phyloP scores from a whole-genome alignment of 2,113 vertebrate genomes.

The Pionites leucogaster region DNA sequence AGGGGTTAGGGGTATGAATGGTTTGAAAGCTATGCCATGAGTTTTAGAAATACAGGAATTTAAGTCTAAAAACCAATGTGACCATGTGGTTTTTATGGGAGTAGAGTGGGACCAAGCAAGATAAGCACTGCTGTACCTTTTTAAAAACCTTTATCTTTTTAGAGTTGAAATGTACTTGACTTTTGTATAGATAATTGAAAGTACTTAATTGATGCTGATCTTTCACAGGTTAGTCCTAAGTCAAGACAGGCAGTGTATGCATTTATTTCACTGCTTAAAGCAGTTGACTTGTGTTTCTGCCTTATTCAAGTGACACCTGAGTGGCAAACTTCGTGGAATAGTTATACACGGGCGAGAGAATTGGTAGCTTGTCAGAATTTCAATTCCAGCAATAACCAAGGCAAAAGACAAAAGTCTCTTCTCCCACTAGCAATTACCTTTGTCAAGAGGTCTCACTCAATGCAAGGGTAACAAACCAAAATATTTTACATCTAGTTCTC shows the following conservation, averaged over 20 bases:
- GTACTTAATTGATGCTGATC: neutral
- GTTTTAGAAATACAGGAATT: neutral
- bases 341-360: neutral
- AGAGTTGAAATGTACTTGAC: neutral
- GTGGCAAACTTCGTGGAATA: neutral
- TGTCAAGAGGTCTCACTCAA: neutral
- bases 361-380: neutral
- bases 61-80: neutral
- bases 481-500: neutral
- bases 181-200: neutral
- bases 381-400: neutral
- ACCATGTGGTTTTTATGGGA: neutral
- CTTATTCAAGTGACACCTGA: neutral
- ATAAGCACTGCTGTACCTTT: neutral
- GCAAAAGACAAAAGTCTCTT: neutral
- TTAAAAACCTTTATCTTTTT: neutral
- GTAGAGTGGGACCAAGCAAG: neutral
- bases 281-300: neutral
- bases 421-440: neutral
- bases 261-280: neutral
- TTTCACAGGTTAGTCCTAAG: neutral
- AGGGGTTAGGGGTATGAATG: neutral
- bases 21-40: neutral
- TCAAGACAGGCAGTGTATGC: fast-evolving
- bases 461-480: neutral